phyloP scores from a whole-genome alignment of 2,797 vertebrate species.

The Sebastes cheni region DNA sequence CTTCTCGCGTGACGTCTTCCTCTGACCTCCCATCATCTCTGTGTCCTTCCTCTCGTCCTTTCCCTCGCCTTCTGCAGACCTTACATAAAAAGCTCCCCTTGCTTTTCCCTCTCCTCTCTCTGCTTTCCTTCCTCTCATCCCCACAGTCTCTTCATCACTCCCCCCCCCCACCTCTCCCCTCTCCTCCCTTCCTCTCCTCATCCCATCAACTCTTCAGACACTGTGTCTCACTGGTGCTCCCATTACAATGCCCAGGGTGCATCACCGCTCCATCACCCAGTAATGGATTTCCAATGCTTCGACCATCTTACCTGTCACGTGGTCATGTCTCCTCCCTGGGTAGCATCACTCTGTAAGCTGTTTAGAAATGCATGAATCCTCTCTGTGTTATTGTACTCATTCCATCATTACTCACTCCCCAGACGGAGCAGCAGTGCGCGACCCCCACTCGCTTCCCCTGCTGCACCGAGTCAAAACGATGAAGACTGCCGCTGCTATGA shows the following conservation, averaged over 20 bases:
- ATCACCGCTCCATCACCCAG: constrained; percentile 61
- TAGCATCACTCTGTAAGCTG: constrained; percentile 62
- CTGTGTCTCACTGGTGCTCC: constrained; percentile 59
- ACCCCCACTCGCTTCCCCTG: constrained; percentile 41
- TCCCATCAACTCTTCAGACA: constrained; percentile 65
- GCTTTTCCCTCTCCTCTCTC: not conserved
- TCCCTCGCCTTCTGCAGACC: not conserved
- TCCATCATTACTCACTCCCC: constrained; percentile 65
- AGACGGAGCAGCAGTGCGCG: constrained; percentile 39
- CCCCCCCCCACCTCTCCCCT: not conserved
- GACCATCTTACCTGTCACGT: constrained; percentile 60
- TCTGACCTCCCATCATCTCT: constrained; percentile 38
- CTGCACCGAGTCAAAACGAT: constrained; percentile 38
- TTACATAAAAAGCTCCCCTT: not conserved
- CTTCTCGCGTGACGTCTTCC: constrained; percentile 21
- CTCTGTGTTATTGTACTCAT: constrained; percentile 56
- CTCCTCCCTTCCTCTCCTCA: constrained; percentile 23
- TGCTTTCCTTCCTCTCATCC: constrained; percentile 14
- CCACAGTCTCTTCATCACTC: not conserved
- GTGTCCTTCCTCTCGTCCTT: constrained; percentile 15
- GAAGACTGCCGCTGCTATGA: constrained; percentile 9
- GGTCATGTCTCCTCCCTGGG: constrained; percentile 53
- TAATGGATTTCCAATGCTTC: constrained; percentile 76
- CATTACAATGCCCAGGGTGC: constrained; percentile 67
- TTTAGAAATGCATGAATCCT: constrained; percentile 76